These are phyloP conservation scores for Scylla paramamosain DNA, from an alignment of 1,140 invertebrate species.

Conservation along the genomic window DNA sequence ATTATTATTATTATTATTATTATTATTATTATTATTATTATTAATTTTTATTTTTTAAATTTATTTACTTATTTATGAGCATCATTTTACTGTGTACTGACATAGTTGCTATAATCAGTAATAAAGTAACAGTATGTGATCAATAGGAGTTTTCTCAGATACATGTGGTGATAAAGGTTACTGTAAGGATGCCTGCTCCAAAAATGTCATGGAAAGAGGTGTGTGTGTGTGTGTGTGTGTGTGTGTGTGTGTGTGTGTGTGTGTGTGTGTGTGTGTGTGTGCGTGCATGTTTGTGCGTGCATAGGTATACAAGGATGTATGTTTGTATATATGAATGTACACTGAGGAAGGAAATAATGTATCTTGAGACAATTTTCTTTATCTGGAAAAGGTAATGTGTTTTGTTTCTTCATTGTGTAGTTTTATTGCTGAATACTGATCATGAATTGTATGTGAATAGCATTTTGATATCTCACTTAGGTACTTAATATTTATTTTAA, in stretches of 20 bases:
- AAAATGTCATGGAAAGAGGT: not conserved
- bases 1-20: too few relatives aligned
- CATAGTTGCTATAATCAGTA: not conserved
- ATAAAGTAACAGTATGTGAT: not conserved
- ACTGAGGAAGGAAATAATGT: not conserved
- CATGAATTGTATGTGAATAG: not conserved
- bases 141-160: not conserved
- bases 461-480: not conserved
- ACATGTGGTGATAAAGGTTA: not conserved
- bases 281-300: not conserved
- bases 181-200: not conserved
- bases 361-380: not conserved
- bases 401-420: not conserved
- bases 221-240: constrained; percentile 11
- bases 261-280: not conserved
- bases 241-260: constrained; percentile 1
- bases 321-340: not conserved
- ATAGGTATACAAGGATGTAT: too few relatives aligned
- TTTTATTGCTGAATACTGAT: not conserved
- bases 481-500: constrained; percentile 57
- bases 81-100: not conserved
- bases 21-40: not conserved
- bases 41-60: not conserved
- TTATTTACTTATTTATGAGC: not conserved
- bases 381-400: not conserved